Base-by-base conservation (phyloP, 2,113 vertebrate species). In the Solea solea region DNA sequence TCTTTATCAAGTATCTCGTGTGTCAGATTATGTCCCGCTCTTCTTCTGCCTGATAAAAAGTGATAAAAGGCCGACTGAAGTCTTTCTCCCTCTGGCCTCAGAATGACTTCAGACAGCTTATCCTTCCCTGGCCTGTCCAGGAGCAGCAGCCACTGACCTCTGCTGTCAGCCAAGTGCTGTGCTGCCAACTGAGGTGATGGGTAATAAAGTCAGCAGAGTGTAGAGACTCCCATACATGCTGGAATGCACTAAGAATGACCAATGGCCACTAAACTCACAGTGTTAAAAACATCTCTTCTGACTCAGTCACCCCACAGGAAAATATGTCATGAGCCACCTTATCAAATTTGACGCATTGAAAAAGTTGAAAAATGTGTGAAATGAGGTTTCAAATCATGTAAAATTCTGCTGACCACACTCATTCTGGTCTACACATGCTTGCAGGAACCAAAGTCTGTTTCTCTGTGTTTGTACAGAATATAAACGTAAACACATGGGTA, bases 111-210 rank as follows among this genome's bases (percentile, higher is more conserved):
- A 49, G 46, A 15, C 40, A 71, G 54, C 48, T 78, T 53, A 62
- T 76, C 52, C 48, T 58, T 55, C 41, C 45, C 1, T 41, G 59
- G 48, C 64, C 40, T 13, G 10, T 59, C 69, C 51, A 48, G 64
- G 56, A 65, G 72, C 61, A 78, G 64, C 55, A 45, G 52, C 21
- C 71, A 60, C 76, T 80, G 80, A 82, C 78, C 76, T 80, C 76
- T 40, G 63, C 74, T 75, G 78, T 80, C 73, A 85, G 42, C 55
- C 9, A 3, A 72, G 59, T 7, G 46, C 64, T 64, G 53, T 9
- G 62, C 34, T 65, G 55, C 65, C 62, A 45, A 55, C 68, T 53
- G 54, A 56, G 41, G 59, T 59, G 69, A 16, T 8, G 12, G 61
- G 48, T 75, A 40, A 73, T 78, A 76, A 78, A 83, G 66, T 73